These are phyloP conservation scores for Stenoptilia bipunctidactyla DNA, from an alignment of 2,888 invertebrate genomes.

Conservation along the genomic window DNA sequence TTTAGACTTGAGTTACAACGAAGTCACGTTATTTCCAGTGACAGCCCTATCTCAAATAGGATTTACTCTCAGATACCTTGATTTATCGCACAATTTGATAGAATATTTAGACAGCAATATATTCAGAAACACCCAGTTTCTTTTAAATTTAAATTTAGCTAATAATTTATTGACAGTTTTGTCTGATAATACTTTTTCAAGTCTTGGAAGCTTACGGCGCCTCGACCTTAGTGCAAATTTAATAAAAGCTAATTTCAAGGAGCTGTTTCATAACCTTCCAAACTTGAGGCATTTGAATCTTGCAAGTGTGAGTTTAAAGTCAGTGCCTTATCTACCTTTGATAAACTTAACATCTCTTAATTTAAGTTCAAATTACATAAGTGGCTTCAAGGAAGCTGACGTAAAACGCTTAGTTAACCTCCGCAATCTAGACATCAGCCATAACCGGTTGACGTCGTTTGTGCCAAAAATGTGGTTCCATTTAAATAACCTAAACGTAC, in stretches of 20 bases:
- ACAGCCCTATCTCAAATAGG: slow-evolving; percentile 84
- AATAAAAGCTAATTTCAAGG: slow-evolving; percentile 87
- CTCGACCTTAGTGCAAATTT: slow-evolving; percentile 86
- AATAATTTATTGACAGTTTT: slow-evolving; percentile 86
- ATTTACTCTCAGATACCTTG: slow-evolving; percentile 81
- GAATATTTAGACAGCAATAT: slow-evolving; percentile 91
- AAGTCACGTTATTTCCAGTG: slow-evolving; percentile 84
- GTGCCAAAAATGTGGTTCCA: slow-evolving; percentile 82
- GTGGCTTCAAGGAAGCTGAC: slow-evolving; percentile 77
- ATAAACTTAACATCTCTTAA: slow-evolving; percentile 84
- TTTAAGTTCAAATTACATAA: slow-evolving; percentile 82
- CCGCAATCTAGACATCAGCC: slow-evolving; percentile 80
- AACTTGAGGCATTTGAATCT: slow-evolving; percentile 83
- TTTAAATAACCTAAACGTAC: slow-evolving; percentile 77
- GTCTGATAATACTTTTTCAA: slow-evolving; percentile 90
- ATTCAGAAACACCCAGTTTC: slow-evolving; percentile 85
- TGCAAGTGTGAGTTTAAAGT: slow-evolving; percentile 81
- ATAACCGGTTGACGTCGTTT: slow-evolving; percentile 81
- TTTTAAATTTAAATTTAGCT: slow-evolving; percentile 82
- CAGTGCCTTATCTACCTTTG: slow-evolving; percentile 82
- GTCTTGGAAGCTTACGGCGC: slow-evolving; percentile 81
- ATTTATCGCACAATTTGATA: slow-evolving; percentile 83
- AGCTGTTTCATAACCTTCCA: slow-evolving; percentile 88
- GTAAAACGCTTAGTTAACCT: slow-evolving; percentile 79
- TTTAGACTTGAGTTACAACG: slow-evolving; percentile 83